phyloP scores from a whole-genome alignment of 1,140 invertebrate genomes.

The Carposina sasakii region DNA sequence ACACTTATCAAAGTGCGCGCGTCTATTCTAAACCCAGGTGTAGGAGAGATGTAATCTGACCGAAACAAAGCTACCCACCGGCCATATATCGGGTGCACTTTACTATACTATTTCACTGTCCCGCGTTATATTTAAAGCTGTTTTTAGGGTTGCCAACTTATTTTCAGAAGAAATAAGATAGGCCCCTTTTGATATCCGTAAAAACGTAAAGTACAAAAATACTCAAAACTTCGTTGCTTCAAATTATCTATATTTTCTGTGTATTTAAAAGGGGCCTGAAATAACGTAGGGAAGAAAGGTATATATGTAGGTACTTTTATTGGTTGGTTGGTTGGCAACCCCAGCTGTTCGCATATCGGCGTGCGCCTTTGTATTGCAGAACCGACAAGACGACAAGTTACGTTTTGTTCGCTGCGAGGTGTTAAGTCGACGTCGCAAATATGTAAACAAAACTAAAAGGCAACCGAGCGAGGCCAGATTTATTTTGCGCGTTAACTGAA shows the following conservation, averaged over 20 bases:
- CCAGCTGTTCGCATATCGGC: too few relatives aligned
- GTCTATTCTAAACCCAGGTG: constrained; percentile 48
- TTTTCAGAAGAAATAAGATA: too few relatives aligned
- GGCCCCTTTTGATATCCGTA: too few relatives aligned
- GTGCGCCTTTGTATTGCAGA: constrained; percentile 48
- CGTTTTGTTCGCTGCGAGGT: constrained; percentile 54
- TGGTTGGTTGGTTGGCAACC: too few relatives aligned
- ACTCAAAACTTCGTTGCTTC: too few relatives aligned
- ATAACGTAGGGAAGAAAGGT: too few relatives aligned
- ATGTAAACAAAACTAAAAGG: constrained; percentile 62
- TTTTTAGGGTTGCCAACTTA: too few relatives aligned
- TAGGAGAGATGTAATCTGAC: constrained; percentile 57
- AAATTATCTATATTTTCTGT: too few relatives aligned
- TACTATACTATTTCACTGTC: constrained; percentile 50
- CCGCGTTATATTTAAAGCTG: constrained; percentile 48
- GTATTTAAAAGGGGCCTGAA: too few relatives aligned
- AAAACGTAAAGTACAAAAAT: too few relatives aligned
- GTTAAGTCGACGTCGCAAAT: constrained; percentile 58
- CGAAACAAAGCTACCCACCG: constrained; percentile 43
- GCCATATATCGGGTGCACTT: constrained; percentile 58
- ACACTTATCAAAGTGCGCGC: too few relatives aligned
- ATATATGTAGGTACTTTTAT: too few relatives aligned
- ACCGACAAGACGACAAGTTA: constrained; percentile 32
- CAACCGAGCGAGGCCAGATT: constrained; percentile 38
- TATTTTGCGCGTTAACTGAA: constrained; percentile 43